Evolutionary conservation across 2,797 vertebrate genomes (phyloP).

Genomic region (Lutjanus argentimaculatus): DNA sequence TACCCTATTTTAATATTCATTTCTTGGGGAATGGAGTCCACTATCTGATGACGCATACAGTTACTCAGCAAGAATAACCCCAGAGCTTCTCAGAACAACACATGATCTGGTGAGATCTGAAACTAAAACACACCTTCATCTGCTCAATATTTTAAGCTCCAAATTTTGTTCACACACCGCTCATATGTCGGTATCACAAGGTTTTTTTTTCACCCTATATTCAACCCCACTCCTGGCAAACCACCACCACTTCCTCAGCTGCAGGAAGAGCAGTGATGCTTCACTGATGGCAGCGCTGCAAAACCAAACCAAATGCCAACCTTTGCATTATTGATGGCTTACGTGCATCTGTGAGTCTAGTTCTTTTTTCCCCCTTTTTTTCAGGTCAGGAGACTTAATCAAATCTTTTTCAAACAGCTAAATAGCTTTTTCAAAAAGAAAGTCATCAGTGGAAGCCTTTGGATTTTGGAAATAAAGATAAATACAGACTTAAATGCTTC

Average conservation of each 20-base stretch:
- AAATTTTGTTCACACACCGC: neutral
- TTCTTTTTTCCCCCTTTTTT: neutral
- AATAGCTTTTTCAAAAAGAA: neutral
- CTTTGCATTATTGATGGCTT: constrained; percentile 79
- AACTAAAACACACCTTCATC: neutral
- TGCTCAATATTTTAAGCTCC: neutral
- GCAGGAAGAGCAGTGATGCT: constrained; percentile 58
- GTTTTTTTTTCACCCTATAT: neutral
- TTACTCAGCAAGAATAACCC: neutral
- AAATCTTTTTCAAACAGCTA: neutral
- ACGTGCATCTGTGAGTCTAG: constrained; percentile 27
- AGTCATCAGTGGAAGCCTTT: neutral
- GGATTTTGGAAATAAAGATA: neutral
- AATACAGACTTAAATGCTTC: neutral
- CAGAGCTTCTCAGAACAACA: neutral
- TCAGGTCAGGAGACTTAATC: constrained; percentile 17
- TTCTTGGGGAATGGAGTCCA: neutral
- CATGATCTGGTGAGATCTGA: constrained; percentile 20
- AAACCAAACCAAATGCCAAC: constrained; percentile 74
- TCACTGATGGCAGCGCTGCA: constrained; percentile 60
- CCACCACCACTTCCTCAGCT: constrained; percentile 8
- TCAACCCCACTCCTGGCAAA: neutral
- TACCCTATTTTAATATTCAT: constrained; percentile 9
- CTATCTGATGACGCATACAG: constrained; percentile 24
- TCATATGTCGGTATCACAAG: neutral